Evolutionary conservation across 2,888 invertebrate species (phyloP), one percentile per base, ranked within the genome.

Genomic region (Diaphora mendica): DNA sequence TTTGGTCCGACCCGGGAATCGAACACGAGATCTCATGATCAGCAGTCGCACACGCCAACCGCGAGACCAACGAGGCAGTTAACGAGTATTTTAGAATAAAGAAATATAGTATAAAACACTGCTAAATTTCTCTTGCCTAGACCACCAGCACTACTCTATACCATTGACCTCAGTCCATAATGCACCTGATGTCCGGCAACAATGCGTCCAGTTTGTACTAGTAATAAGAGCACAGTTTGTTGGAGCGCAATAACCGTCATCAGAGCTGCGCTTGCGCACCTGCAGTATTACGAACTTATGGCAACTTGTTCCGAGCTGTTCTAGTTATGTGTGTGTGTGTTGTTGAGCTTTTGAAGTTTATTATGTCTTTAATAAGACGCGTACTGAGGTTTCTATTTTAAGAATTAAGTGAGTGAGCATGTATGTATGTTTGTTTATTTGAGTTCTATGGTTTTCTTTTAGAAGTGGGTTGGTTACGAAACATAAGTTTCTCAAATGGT

Each of bases 181-280:
- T 81, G 86, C 85, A 88, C 85, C 84, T 84, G 86, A 84, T 76
- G 79, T 74, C 77, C 74, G 84, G 80, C 79, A 84, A 84, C 83
- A 81, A 86, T 80, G 81, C 79, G 76, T 79, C 77, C 74, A 80
- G 82, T 79, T 77, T 82, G 77, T 75, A 75, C 81, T 77, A 77
- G 82, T 88, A 90, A 89, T 89, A 85, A 88, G 86, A 83, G 83
- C 85, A 83, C 80, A 86, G 87, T 86, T 86, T 82, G 83, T 82
- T 82, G 86, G 85, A 85, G 86, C 88, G 82, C 85, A 92, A 93
- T 93, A 90, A 90, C 93, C 89, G 89, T 92, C 89, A 93, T 93
- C 91, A 92, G 77, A 74, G 74, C 81, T 89, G 80, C 83, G 90
- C 76, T 64, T 70, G 76, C 81, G 82, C 84, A 90, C 91, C 90